These are phyloP conservation scores for Dendropsophus ebraccatus DNA, from an alignment of 2,113 vertebrate genomes.

Conservation along the genomic window DNA sequence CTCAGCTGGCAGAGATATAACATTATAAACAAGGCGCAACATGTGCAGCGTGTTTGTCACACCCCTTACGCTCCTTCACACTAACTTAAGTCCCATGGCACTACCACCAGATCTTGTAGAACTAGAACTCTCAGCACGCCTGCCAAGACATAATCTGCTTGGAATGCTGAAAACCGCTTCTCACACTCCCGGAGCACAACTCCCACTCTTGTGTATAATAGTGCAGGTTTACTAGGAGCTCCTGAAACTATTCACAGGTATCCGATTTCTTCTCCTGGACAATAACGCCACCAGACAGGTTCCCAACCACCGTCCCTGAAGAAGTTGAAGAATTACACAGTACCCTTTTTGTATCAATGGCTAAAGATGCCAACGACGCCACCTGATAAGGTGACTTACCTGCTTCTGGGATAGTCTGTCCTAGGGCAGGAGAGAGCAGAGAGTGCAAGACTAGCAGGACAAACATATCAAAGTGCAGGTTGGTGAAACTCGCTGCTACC, in stretches of 20 bases:
- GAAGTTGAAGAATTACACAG: too few species aligned
- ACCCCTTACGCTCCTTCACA: neutral
- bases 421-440: conserved; percentile 65
- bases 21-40: neutral
- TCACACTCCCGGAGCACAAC: neutral
- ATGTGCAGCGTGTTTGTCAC: neutral
- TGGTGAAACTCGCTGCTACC: conserved; percentile 40
- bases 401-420: conserved; percentile 61
- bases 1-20: neutral
- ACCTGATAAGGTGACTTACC: conserved; percentile 68
- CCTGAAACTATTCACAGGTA: neutral
- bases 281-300: neutral
- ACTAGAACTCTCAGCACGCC: conserved; percentile 3
- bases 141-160: neutral
- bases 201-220: neutral
- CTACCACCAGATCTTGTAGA: neutral
- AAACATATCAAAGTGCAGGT: conserved; percentile 67
- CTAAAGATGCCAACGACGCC: neutral
- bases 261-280: neutral
- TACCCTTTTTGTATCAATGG: neutral
- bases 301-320: neutral
- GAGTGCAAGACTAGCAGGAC: conserved; percentile 64
- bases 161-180: neutral
- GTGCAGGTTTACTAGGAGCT: neutral
- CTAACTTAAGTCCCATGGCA: neutral